phyloP scores from a whole-genome alignment of 37 sponge, comb jelly and placozoan species.

The Spongilla lacustris region DNA sequence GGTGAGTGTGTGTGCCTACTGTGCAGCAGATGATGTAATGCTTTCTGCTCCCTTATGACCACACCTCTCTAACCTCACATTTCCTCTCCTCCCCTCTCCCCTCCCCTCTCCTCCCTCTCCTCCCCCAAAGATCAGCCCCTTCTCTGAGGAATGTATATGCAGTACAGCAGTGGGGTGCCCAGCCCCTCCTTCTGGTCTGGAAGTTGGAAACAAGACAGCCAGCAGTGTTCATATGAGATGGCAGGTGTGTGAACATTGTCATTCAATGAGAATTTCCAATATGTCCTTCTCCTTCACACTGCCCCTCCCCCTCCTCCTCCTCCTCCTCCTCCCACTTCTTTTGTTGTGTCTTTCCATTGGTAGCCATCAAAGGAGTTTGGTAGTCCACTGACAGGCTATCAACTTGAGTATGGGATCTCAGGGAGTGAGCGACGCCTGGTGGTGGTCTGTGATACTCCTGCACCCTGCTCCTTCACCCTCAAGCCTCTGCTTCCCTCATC shows the following conservation, averaged over 20 bases:
- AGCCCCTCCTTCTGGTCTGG: conserved; percentile 22
- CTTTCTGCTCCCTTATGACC: neutral
- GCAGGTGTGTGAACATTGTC: conserved; percentile 36
- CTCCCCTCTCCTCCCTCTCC: neutral
- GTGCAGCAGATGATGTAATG: neutral
- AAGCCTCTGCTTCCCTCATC: neutral
- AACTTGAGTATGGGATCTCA: neutral
- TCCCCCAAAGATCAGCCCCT: conserved; percentile 29
- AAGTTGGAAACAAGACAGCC: conserved; percentile 14
- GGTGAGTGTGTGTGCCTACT: neutral
- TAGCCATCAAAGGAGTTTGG: neutral
- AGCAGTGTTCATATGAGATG: conserved; percentile 33
- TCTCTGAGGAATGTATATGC: neutral
- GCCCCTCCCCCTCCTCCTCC: neutral
- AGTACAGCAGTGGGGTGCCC: conserved; percentile 57
- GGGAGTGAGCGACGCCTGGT: neutral
- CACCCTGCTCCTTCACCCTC: neutral
- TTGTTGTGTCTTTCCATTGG: neutral
- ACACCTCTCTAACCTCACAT: neutral
- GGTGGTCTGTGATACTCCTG: neutral
- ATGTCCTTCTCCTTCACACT: neutral
- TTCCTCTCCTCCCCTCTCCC: neutral
- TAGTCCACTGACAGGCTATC: neutral
- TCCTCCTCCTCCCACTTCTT: neutral
- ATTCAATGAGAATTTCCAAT: neutral